Evolutionary conservation across 2,797 vertebrate genomes (phyloP).

Genomic region (Pelochelys cantorii): DNA sequence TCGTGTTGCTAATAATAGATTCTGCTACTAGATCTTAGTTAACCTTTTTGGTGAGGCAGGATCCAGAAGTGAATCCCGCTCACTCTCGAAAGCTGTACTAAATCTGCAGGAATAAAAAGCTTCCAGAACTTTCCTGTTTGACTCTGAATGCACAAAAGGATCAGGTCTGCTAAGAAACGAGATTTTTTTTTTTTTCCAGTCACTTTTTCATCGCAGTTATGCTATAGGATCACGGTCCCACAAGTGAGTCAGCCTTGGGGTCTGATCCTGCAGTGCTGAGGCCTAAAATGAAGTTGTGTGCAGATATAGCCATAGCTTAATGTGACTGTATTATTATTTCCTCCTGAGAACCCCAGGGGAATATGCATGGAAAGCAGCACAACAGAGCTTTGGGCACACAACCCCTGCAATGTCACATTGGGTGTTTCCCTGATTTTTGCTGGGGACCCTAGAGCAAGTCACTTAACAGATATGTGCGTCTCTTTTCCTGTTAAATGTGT

Average conservation of each 20-base stretch:
- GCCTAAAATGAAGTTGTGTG: background rate
- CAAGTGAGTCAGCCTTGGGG: background rate
- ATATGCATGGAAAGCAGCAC: background rate
- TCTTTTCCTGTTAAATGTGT: background rate
- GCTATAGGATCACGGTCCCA: background rate
- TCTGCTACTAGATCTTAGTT: slow-evolving; percentile 1
- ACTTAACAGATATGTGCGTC: background rate
- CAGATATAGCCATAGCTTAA: background rate
- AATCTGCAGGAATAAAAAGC: background rate
- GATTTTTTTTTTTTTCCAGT: background rate
- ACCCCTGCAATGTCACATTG: background rate
- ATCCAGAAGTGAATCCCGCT: slow-evolving; percentile 33
- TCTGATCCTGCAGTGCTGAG: rapidly evolving
- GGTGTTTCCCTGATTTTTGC: too few species aligned
- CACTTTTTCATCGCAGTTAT: background rate
- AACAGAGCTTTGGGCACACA: background rate
- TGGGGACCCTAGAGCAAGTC: background rate
- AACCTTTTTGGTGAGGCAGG: background rate
- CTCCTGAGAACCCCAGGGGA: background rate
- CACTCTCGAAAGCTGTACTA: slow-evolving; percentile 37
- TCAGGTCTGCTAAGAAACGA: background rate
- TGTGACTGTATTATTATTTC: background rate
- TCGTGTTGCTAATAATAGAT: background rate
- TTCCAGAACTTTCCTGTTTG: background rate
- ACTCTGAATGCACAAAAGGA: background rate